phyloP scores from a whole-genome alignment of 1,140 invertebrate species.

The Potamilus streckersoni region DNA sequence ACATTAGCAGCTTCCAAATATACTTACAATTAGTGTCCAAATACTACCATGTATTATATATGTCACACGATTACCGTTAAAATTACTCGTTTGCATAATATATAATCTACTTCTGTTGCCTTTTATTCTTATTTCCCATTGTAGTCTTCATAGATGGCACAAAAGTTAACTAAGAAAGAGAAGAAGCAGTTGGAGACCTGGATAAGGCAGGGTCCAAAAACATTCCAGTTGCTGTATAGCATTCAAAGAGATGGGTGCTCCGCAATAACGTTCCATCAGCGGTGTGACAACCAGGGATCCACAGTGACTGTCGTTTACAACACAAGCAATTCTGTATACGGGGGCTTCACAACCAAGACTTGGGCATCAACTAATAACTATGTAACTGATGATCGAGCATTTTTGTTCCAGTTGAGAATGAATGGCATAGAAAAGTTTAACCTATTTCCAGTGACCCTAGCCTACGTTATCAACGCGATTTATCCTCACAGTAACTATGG shows the following conservation, averaged over 20 bases:
- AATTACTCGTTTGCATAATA: too few species aligned
- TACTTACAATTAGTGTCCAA: too few species aligned
- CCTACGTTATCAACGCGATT: background rate
- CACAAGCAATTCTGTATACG: slow-evolving; percentile 24
- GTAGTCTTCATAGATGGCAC: too few species aligned
- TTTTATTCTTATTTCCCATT: too few species aligned
- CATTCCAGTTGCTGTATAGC: slow-evolving; percentile 28
- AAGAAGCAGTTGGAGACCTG: slow-evolving; percentile 9
- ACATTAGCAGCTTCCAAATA: too few species aligned
- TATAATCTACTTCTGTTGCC: too few species aligned
- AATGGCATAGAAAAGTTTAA: background rate
- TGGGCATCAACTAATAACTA: slow-evolving; percentile 11
- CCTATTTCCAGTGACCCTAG: slow-evolving; percentile 10
- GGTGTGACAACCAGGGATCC: slow-evolving; percentile 26
- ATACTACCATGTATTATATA: too few species aligned
- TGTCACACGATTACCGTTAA: too few species aligned
- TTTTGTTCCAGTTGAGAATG: slow-evolving; percentile 22
- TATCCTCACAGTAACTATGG: slow-evolving; percentile 1
- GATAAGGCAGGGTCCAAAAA: slow-evolving; percentile 5
- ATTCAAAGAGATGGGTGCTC: slow-evolving; percentile 21
- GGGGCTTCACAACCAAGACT: slow-evolving; percentile 21
- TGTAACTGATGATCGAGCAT: slow-evolving; percentile 25
- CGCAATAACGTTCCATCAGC: slow-evolving; percentile 21
- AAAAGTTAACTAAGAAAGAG: background rate
- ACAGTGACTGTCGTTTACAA: slow-evolving; percentile 32